Base-by-base conservation (phyloP, 2,888 invertebrate genomes). In the Brachylomia viminalis region DNA sequence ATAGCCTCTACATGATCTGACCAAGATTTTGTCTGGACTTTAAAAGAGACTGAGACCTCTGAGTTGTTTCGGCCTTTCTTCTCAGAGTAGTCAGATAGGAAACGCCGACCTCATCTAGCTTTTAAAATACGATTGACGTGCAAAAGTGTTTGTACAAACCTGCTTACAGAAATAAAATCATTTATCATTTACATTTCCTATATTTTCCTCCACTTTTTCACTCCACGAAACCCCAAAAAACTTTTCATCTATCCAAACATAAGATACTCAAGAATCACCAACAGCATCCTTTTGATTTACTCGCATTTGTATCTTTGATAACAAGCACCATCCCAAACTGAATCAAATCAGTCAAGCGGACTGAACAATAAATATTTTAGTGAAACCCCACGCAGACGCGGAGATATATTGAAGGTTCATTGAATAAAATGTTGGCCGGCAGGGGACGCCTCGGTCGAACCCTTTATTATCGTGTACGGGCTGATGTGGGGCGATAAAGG, bases 391-490 rank as follows among this genome's bases (percentile, higher is more conserved):
- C 69, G 67, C 78, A 71, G 61, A 75, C 72, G 58, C 65, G 75
- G 79, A 90, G 90, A 92, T 92, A 93, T 92, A 93, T 93, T 86
- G 91, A 90, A 90, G 92, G 90, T 92, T 92, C 92, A 94, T 94
- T 94, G 93, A 94, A 94, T 94, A 93, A 93, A 94, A 92, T 90
- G 93, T 90, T 88, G 89, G 88, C 85, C 86, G 86, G 88, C 79
- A 77, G 80, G 89, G 90, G 85, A 88, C 82, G 89, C 87, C 83
- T 81, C 86, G 83, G 74, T 47, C 87, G 83, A 89, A 90, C 90
- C 93, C 92, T 93, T 93, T 94, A 93, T 92, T 94, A 92, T 92
- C 92, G 88, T 92, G 92, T 92, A 80, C 90, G 91, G 91, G 89
- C 91, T 91, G 92, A 94, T 93, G 91, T 88, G 83, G 90, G 83